Base-by-base conservation (phyloP, 1,140 invertebrate genomes). In the Papilio xuthus region DNA sequence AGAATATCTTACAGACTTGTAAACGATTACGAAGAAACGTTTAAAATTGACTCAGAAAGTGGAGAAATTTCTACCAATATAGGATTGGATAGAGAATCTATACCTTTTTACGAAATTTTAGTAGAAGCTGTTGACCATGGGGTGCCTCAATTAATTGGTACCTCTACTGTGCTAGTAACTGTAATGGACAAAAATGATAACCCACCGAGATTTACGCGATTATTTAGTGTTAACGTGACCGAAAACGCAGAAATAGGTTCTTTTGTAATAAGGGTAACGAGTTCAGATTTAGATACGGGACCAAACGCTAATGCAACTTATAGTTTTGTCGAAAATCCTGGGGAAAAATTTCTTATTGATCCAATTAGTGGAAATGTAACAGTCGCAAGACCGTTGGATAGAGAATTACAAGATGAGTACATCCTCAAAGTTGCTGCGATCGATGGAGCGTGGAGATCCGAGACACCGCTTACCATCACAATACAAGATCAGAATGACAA, bases 401-500 rank as follows among this genome's bases (percentile, higher is more conserved):
- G 98, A 77, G 98, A 99, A 94, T 95, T 97, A 71, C 97, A 98
- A 89, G 98, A 99, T 86, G 98, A 99, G 89, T 99, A 98, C 92
- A 94, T 98, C 32, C 88, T 99, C 0, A 98, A 98, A 93, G 97
- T 98, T 7, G 95, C 96, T 0, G 98, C 97, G 2, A 96, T 96
- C 0, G 98, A 99, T 92, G 97, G 97, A 0, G 97, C 98, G 7
- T 99, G 98, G 98, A 95, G 96, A 80, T 95, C 97, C 1, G 97
- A 98, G 91, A 99, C 98, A 1, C 96, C 97, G 0, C 90, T 99
- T 0, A 98, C 98, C 1, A 98, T 99, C 28, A 98, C 97, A 2
- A 97, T 99, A 77, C 97, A 98, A 92, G 98, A 99, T 94, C 97
- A 98, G 83, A 99, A 99, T 91, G 98, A 99, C 89, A 99, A 99